A percentile compares a stretch with the other conserved stretches of the same genome.
Evolutionary conservation across 2,888 invertebrate genomes (phyloP).

Genomic region (Metellina segmentata): DNA sequence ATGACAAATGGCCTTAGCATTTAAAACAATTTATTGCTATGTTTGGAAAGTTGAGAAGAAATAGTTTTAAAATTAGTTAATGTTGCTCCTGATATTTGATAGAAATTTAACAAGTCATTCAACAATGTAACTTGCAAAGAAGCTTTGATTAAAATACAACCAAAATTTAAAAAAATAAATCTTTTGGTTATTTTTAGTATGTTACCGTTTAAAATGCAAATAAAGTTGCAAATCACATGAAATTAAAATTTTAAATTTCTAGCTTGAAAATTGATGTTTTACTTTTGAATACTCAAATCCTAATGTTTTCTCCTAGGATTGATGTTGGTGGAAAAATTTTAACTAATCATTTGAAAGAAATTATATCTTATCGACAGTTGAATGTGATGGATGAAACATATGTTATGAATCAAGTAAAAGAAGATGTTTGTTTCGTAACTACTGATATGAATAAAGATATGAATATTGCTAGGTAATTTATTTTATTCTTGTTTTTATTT

Average conservation of each 20-base stretch:
- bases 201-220: background rate
- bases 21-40: too few relatives aligned
- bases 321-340: constrained; percentile 98
- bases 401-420: constrained; percentile 98
- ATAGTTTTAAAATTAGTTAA: too few relatives aligned
- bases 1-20: too few relatives aligned
- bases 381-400: constrained; percentile 99
- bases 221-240: background rate
- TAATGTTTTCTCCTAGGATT: constrained; percentile 83
- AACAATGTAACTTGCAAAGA: background rate
- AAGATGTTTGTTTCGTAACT: constrained; percentile 97
- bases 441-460: constrained; percentile 91
- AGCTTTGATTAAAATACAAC: background rate
- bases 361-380: constrained; percentile 96
- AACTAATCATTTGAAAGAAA: constrained; percentile 98
- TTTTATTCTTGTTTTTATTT: background rate
- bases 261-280: background rate
- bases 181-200: constrained; percentile 3
- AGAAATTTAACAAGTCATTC: background rate
- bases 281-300: background rate
- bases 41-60: too few relatives aligned
- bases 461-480: constrained; percentile 82
- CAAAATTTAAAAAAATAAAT: background rate
- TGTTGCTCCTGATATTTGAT: background rate
- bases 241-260: background rate